These are phyloP conservation scores for Malurus melanocephalus DNA, from an alignment of 2,113 vertebrate species.

Conservation along the genomic window DNA sequence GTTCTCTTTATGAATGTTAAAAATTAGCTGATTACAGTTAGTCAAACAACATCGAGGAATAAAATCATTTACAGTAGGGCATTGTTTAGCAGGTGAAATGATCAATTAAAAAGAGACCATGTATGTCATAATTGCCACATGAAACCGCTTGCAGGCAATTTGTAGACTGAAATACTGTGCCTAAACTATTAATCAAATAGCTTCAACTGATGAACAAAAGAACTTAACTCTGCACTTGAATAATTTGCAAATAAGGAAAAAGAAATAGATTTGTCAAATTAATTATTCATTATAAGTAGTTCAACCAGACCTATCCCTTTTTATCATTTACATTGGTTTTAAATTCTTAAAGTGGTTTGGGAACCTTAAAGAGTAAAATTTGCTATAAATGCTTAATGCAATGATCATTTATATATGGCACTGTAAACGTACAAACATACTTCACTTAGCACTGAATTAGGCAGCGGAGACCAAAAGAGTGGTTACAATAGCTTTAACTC, in stretches of 20 bases:
- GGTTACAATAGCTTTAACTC: background rate
- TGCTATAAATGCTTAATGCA: constrained; percentile 46
- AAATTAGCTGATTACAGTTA: background rate
- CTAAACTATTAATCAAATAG: constrained; percentile 35
- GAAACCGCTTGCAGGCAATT: constrained; percentile 3
- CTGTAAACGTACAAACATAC: constrained; percentile 26
- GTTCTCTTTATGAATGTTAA: background rate
- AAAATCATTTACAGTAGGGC: background rate
- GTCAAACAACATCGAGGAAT: background rate
- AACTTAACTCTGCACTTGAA: constrained; percentile 17
- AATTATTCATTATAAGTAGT: constrained; percentile 53
- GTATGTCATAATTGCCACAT: background rate
- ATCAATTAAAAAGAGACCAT: background rate
- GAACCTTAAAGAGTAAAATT: constrained; percentile 41
- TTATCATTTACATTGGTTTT: constrained; percentile 55
- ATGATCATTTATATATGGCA: constrained; percentile 41
- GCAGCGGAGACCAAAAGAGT: background rate
- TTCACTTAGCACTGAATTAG: background rate
- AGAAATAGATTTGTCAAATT: constrained; percentile 62
- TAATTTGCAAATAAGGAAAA: constrained; percentile 58
- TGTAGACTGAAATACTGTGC: background rate
- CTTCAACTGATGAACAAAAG: constrained; percentile 34
- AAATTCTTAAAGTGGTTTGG: constrained; percentile 60
- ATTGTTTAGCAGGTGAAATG: background rate
- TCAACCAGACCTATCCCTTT: constrained; percentile 33